phyloP scores from a whole-genome alignment of 37 sponge, comb jelly and placozoan genomes.

The Halisarca cf. caerulea region DNA sequence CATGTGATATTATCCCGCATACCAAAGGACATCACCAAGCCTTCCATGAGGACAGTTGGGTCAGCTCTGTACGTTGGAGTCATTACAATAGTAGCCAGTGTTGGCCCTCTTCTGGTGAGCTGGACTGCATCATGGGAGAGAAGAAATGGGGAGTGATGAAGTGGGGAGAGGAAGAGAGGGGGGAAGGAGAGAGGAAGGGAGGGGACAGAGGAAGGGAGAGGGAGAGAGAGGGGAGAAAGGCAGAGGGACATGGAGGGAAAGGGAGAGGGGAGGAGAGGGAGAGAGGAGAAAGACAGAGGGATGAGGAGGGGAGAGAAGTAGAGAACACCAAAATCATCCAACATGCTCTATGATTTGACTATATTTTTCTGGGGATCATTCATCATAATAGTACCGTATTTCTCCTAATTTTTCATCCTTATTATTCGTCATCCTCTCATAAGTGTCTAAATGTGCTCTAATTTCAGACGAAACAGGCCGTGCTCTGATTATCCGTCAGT shows the following conservation, averaged over 20 bases:
- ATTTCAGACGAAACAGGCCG: too few species aligned
- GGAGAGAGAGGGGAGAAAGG: background rate
- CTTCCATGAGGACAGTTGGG: slow-evolving; percentile 77
- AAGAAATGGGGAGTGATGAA: background rate
- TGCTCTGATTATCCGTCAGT: too few species aligned
- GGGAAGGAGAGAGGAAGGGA: background rate
- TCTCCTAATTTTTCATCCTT: too few species aligned
- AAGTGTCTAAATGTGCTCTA: too few species aligned
- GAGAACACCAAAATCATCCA: too few species aligned
- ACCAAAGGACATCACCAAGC: slow-evolving; percentile 69
- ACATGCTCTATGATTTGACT: too few species aligned
- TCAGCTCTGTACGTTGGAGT: slow-evolving; percentile 87
- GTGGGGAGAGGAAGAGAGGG: background rate
- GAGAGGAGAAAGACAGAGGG: too few species aligned
- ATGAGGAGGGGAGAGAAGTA: too few species aligned
- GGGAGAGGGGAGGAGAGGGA: background rate
- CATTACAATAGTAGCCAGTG: slow-evolving; percentile 79
- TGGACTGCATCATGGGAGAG: background rate
- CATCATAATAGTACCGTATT: too few species aligned
- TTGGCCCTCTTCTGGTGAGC: slow-evolving; percentile 84
- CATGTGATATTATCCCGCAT: background rate
- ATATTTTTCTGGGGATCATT: too few species aligned
- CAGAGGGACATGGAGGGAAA: background rate
- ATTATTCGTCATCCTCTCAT: too few species aligned
- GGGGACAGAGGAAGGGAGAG: too few species aligned